Evolutionary conservation across 2,888 invertebrate species (phyloP), one percentile per base, ranked within the genome.

Genomic region (Scaptodrosophila latifasciaeformis): DNA sequence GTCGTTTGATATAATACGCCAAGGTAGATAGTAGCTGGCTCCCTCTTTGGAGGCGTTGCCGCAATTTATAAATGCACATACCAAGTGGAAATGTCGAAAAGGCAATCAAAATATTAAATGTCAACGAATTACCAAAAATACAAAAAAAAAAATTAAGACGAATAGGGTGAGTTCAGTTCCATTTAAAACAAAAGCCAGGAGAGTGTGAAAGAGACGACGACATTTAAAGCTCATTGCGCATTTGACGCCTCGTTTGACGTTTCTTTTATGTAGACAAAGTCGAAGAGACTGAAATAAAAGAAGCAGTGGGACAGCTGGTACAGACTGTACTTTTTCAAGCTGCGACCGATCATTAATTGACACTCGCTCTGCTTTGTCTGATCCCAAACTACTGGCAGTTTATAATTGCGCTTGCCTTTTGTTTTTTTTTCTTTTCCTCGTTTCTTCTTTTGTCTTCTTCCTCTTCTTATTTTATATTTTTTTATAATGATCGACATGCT

Each of bases 191-290:
- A 74, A 81, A 60, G 61, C 60, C 60, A 54, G n/a, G n/a, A n/a
- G n/a, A n/a, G n/a, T n/a, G n/a, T n/a, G n/a, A n/a, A n/a, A n/a
- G 76, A 70, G 64, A 43, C 69, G 72, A 77, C 60, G 61, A 55
- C 62, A 66, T 76, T 76, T 71, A 70, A 81, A 75, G 82, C 80
- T 76, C 80, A 75, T 75, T 81, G 80, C 80, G 69, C 82, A 84
- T 83, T 82, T 83, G 74, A 83, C 74, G 81, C 72, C 74, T 65
- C 53, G 68, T 67, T 81, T 81, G 81, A 72, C 79, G 75, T 75
- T 81, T 75, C 65, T 76, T 82, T 76, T 70, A 64, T 65, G 61
- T 53, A 39, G 56, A 46, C 44, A 46, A n/a, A n/a, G n/a, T n/a
- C n/a, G n/a, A n/a, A n/a, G n/a, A n/a, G 34, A n/a, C 34, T 2